Evolutionary conservation across 2,797 vertebrate species (phyloP), one percentile per base, ranked within the genome.

Genomic region (Manis pentadactyla): DNA sequence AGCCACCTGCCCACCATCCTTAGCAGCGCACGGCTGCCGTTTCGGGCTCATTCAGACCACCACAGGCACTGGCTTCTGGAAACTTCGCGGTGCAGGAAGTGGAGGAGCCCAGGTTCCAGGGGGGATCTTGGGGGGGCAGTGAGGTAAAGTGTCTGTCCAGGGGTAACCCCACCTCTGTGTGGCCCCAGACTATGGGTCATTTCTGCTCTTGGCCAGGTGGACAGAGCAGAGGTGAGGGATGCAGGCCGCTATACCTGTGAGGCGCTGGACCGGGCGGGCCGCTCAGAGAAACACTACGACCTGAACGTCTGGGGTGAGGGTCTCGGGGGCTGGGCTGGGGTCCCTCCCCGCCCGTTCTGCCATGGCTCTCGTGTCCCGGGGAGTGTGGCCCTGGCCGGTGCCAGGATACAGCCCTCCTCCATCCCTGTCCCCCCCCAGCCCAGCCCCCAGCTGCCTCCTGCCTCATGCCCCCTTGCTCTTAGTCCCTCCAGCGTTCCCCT

Each of bases 401-500:
- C 31, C 71, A 2, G 63, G 17, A 59, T 0, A 7, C 31, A 34
- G 75, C 37, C 39, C 21, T 18, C 19, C 57, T 12, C 31, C 2
- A 0, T 11, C 11, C 7, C 3, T 5, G 3, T 17, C 13, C 74
- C 46, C 6, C 5, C 34, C 25, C 64, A 63, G n/a, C 27, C 37
- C 21, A 5, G 2, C 10, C 21, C 84, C 39, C 66, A 10, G 39
- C 27, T 39, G 12, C 37, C 84, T 14, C 34, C 23, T 29, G 10
- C 4, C 71, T 78, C 46, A 89, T 31, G 19, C 55, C 63, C 92
- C 21, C 55, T 97, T 94, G 0, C 1, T 93, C 55, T 88, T 49
- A 99, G 99, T 99, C 66, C 99, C 99, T 19, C 99, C 99, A 0
- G 98, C 93, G 29, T 99, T 99, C 95, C 98, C 99, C 46, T 98